A percentile compares a stretch with the other conserved stretches of the same genome.
Evolutionary conservation across 2,113 vertebrate genomes (phyloP).

Genomic region (Lagopus leucura): DNA sequence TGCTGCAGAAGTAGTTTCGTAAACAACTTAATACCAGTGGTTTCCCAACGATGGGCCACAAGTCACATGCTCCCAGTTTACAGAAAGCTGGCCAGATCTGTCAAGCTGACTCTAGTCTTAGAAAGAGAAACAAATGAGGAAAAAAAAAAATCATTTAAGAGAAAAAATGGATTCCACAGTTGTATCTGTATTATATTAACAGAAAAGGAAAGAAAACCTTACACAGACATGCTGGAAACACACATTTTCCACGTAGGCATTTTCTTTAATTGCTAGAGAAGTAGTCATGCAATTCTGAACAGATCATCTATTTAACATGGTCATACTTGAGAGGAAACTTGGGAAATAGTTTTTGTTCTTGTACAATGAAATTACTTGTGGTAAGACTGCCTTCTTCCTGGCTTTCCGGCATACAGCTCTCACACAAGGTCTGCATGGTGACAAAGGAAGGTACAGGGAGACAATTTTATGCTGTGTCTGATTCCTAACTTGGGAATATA

Average conservation of each 20-base stretch:
- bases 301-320: not conserved
- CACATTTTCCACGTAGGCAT: not conserved
- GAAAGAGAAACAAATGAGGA: not conserved
- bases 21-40: constrained; percentile 25
- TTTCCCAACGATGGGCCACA: not conserved
- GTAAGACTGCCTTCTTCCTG: constrained; percentile 16
- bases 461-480: not conserved
- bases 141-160: not conserved
- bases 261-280: not conserved
- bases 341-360: constrained; percentile 7
- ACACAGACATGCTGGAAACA: not conserved
- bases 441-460: constrained; percentile 1
- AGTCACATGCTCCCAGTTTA: constrained; percentile 1
- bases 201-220: not conserved
- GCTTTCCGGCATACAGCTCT: not conserved
- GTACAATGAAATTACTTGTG: constrained; percentile 5
- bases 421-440: not conserved
- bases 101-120: constrained; percentile 26
- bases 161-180: not conserved
- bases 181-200: not conserved
- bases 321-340: not conserved
- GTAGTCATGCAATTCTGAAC: not conserved
- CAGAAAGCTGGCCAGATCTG: constrained; percentile 13
- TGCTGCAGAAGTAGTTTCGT: not conserved
- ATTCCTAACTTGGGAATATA: constrained; percentile 5